phyloP scores from a whole-genome alignment of 2,797 vertebrate genomes.

The Cygnus olor region DNA sequence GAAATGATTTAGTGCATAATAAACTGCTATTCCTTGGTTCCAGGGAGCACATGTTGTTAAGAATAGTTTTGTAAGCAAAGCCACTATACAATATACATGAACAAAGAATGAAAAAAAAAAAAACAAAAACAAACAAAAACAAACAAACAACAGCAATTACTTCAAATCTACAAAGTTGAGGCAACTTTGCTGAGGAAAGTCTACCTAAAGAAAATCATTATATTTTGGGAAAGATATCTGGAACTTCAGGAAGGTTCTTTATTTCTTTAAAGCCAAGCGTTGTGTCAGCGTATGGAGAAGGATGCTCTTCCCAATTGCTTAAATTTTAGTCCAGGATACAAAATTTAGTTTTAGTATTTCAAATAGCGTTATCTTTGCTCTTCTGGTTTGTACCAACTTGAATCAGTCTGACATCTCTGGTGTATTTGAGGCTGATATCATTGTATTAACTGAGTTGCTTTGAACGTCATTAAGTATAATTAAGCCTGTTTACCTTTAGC shows the following conservation, averaged over 20 bases:
- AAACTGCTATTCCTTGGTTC: neutral
- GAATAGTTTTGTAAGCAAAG: neutral
- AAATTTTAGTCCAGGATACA: neutral
- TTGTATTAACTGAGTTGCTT: neutral
- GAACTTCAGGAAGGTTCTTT: neutral
- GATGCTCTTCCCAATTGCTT: neutral
- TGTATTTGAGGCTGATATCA: neutral
- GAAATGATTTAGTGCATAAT: neutral
- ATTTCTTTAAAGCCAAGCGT: neutral
- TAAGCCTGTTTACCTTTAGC: neutral
- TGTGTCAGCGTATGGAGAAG: neutral
- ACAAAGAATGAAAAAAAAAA: neutral
- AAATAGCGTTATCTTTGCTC: neutral
- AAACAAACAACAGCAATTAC: neutral
- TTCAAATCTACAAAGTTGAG: neutral
- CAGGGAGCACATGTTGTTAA: neutral
- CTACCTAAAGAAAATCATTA: neutral
- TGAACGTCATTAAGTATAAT: neutral
- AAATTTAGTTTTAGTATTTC: neutral
- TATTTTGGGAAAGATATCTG: neutral
- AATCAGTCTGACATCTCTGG: neutral
- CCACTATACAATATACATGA: neutral
- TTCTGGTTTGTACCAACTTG: neutral
- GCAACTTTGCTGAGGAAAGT: neutral
- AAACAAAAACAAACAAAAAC: neutral